Base-by-base conservation (phyloP, 2,113 vertebrate species). In the Tricholaema leucomelas region DNA sequence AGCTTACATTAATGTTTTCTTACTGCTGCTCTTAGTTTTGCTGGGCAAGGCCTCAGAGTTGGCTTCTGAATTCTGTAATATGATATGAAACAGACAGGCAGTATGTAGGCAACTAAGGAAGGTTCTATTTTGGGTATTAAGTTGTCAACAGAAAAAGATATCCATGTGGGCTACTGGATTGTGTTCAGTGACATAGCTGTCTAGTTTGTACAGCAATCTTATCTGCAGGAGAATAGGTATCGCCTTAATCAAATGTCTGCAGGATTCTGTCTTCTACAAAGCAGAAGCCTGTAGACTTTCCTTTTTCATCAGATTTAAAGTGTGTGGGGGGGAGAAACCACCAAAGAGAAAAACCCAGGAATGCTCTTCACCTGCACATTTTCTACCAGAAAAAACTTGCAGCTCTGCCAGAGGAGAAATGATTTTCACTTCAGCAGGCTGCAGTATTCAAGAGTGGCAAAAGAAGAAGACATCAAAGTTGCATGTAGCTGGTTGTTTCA, bases 381-480 rank as follows among this genome's bases (percentile, higher is more conserved):
- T 91, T 67, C 35, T 48, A 85, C 56, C 40, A 87, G 46, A 52
- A 66, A 61, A 71, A 58, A 2, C 7, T 23, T 71, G 31, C 28
- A 76, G 42, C 60, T 93, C 56, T 87, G 81, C 81, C 60, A 56
- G 88, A 82, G 30, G 25, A 90, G 71, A 73, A 92, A 70, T 81
- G 38, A 75, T 90, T 89, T 93, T 87, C 67, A 31, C 35, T 89
- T 87, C 75, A 89, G 67, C 70, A 81, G 59, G 59, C 87, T 88
- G 56, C 36, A 85, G 17, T 81, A 74, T 90, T 93, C 35, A 74
- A 54, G 66, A 78, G 24, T 17, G 28, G 58, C 74, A 73, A 69
- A 91, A 89, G 35, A 15, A 58, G n/a, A 84, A 91, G 80, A 72
- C 65, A 95, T 90, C 69, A 86, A 96, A 95, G 58, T 65, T 86